A percentile compares a stretch with the other conserved stretches of the same genome.
Evolutionary conservation across 2,797 vertebrate genomes (phyloP).

Genomic region (Tadarida brasiliensis): DNA sequence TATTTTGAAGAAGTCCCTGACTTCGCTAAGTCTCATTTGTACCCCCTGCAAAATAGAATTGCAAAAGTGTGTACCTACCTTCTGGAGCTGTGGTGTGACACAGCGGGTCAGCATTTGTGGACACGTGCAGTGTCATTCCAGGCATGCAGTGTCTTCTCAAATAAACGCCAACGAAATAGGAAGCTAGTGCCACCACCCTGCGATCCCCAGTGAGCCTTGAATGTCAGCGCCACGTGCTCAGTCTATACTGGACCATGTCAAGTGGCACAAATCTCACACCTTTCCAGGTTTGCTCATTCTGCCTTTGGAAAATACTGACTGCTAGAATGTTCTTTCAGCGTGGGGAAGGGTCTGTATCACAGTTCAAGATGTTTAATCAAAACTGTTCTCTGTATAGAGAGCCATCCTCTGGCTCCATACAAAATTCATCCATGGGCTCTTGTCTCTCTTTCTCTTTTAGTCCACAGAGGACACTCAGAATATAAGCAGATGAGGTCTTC

Average conservation of each 20-base stretch:
- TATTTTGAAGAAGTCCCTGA: not conserved
- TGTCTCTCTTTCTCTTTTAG: not conserved
- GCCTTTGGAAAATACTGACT: not conserved
- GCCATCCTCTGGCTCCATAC: not conserved
- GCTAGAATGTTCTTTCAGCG: not conserved
- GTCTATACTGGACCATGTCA: not conserved
- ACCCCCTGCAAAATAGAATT: not conserved
- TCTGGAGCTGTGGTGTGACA: not conserved
- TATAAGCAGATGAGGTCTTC: not conserved
- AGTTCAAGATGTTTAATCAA: not conserved
- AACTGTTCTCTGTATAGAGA: not conserved
- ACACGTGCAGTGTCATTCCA: not conserved
- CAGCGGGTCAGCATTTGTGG: not conserved
- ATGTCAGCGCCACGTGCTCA: accelerated
- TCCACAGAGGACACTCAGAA: not conserved
- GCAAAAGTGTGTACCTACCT: not conserved
- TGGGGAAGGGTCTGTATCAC: not conserved
- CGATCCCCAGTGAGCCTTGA: not conserved
- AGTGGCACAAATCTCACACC: not conserved
- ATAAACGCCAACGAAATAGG: not conserved
- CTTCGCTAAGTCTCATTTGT: not conserved
- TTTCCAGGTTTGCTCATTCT: not conserved
- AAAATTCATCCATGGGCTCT: not conserved
- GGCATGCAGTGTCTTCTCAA: not conserved
- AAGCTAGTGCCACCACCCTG: not conserved